Base-by-base conservation (phyloP, 2,797 vertebrate genomes). In the Argya squamiceps region DNA sequence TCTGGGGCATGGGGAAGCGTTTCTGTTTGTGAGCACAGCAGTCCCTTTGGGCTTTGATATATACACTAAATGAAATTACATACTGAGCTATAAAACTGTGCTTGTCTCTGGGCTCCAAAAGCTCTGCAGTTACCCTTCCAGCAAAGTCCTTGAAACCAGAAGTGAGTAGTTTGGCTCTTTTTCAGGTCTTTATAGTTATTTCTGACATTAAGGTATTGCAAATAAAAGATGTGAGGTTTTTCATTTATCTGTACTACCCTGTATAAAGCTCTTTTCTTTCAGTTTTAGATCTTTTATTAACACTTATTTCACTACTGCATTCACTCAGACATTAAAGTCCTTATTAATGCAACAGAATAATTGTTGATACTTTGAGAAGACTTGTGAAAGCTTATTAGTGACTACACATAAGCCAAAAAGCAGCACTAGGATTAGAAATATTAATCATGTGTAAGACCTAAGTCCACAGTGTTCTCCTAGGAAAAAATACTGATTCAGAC, bases 341-440 rank as follows among this genome's bases (percentile, higher is more conserved):
- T 80, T 73, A 59, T 12, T 77, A 89, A 73, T 20, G 26, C 58
- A 95, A 52, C 69, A 85, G 78, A 96, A 84, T 88, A 91, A 92
- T 58, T 84, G 92, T 43, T 70, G 86, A 44, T 85, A 69, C 89
- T 79, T 60, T 68, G 44, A 75, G 44, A 93, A 94, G 68, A 92
- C 83, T 92, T 96, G 46, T 64, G 60, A 96, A 81, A 92, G 23
- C 69, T 88, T 95, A 73, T 88, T 95, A 95, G 74, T 65, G 84
- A 95, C 89, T 83, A 44, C 15, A 52, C 2, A 0, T 64, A 90
- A 84, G 44, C 39, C 37, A 62, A 89, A 92, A 94, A 67, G 81
- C 62, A 86, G n/a, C 30, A 44, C 24, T 32, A 60, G 63, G 47
- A 95, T 93, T 89, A 88, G 87, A 91, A 95, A 88, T 55, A 59